Evolutionary conservation across 2,888 invertebrate genomes (phyloP).

Genomic region (Dione vanillae): DNA sequence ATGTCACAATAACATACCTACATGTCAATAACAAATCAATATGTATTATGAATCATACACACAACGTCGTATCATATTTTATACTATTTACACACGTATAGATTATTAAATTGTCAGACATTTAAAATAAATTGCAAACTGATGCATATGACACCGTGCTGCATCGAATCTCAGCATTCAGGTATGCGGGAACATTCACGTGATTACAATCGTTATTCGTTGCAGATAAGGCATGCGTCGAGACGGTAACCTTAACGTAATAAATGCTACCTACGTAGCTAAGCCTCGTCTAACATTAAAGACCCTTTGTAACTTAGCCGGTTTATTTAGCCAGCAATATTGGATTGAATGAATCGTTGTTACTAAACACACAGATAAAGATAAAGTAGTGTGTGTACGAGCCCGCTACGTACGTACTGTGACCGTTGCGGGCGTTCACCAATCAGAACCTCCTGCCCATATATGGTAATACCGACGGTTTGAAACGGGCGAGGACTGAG

Average conservation of each 20-base stretch:
- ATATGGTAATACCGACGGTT: constrained; percentile 90
- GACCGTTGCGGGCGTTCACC: constrained; percentile 83
- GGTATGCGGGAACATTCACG: constrained; percentile 47
- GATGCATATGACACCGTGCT: constrained; percentile 31
- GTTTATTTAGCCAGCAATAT: constrained; percentile 50
- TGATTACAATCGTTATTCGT: constrained; percentile 47
- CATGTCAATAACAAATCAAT: constrained; percentile 13
- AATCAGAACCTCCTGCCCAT: constrained; percentile 90
- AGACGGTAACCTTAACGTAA: constrained; percentile 38
- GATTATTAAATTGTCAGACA: constrained; percentile 3
- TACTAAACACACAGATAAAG: constrained; percentile 36
- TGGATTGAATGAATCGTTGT: constrained; percentile 44
- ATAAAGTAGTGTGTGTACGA: constrained; percentile 56
- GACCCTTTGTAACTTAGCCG: constrained; percentile 51
- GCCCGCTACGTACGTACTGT: constrained; percentile 65
- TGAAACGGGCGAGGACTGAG: constrained; percentile 79
- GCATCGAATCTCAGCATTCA: constrained; percentile 36
- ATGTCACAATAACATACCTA: background rate
- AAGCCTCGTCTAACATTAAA: constrained; percentile 22
- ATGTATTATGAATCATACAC: constrained; percentile 12
- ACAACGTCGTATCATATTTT: background rate
- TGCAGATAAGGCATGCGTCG: constrained; percentile 45
- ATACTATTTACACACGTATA: background rate
- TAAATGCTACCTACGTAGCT: constrained; percentile 32
- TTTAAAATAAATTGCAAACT: constrained; percentile 1